Evolutionary conservation across 2,797 vertebrate species (phyloP).

Genomic region (Urophycis tenuis): DNA sequence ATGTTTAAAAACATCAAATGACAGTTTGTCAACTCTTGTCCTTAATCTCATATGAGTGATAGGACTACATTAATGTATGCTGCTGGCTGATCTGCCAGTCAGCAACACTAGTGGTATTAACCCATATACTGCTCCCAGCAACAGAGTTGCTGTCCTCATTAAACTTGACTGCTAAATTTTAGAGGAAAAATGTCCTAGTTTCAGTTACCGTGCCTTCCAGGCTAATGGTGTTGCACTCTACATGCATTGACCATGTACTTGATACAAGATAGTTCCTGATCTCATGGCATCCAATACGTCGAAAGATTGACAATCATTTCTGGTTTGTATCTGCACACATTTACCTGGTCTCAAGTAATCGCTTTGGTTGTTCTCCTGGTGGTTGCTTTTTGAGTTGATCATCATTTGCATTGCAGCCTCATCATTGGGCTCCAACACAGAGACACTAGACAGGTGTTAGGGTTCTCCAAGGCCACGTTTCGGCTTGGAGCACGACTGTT

Average conservation of each 20-base stretch:
- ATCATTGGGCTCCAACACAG: not conserved
- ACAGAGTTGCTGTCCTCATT: not conserved
- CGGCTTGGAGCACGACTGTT: no score
- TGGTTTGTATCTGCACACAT: not conserved
- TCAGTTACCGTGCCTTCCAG: not conserved
- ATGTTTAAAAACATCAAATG: no score
- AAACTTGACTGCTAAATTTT: conserved; percentile 1
- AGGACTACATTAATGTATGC: no score
- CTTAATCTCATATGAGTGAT: no score
- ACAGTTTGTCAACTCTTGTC: no score
- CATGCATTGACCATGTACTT: not conserved
- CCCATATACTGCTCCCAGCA: not conserved
- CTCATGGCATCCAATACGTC: not conserved
- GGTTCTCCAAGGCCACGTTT: no score
- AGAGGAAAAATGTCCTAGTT: not conserved
- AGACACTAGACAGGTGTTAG: not conserved
- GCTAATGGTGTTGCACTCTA: not conserved
- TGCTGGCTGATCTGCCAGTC: no score
- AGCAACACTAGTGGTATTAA: not conserved
- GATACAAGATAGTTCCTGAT: not conserved
- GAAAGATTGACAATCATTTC: not conserved
- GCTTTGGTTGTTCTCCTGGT: not conserved
- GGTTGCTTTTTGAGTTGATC: not conserved
- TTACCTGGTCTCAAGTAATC: not conserved
- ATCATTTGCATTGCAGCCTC: not conserved